A percentile compares a stretch with the other conserved stretches of the same genome.
These are phyloP conservation scores for Natator depressus DNA, from an alignment of 2,113 vertebrate species.

Conservation along the genomic window DNA sequence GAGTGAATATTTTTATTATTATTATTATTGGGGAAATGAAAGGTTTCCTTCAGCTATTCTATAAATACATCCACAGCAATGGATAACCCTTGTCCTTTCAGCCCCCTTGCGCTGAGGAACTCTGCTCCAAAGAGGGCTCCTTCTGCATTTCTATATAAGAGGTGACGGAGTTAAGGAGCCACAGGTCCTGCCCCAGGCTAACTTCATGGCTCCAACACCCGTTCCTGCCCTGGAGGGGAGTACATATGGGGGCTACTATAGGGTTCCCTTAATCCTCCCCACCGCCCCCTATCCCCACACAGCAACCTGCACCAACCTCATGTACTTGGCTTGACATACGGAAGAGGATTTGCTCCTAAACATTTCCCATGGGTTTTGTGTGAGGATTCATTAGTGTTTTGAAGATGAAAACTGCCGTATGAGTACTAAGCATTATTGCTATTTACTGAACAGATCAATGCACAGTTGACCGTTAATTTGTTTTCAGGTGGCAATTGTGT, in stretches of 20 bases:
- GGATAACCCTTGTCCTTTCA: neutral
- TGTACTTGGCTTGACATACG: neutral
- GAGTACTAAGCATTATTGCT: neutral
- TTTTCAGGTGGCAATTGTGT: neutral
- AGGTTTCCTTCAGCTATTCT: neutral
- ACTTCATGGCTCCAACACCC: neutral
- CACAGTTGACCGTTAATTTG: neutral
- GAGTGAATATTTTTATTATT: neutral
- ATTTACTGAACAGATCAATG: neutral
- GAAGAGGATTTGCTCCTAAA: neutral
- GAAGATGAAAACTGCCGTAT: neutral
- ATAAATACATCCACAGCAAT: neutral
- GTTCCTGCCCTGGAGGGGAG: neutral
- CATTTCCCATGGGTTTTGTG: neutral
- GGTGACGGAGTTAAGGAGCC: neutral
- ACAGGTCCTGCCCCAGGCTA: neutral
- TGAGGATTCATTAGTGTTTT: neutral
- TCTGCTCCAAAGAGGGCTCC: neutral
- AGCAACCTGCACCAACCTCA: neutral
- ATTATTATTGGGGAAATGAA: neutral
- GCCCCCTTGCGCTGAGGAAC: neutral
- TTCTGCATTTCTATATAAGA: neutral
- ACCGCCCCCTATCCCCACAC: neutral
- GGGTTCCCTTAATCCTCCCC: neutral
- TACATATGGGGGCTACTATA: neutral